Evolutionary conservation across 2,888 invertebrate genomes (phyloP), one percentile per base, ranked within the genome.

Genomic region (Drosophila histrio): DNA sequence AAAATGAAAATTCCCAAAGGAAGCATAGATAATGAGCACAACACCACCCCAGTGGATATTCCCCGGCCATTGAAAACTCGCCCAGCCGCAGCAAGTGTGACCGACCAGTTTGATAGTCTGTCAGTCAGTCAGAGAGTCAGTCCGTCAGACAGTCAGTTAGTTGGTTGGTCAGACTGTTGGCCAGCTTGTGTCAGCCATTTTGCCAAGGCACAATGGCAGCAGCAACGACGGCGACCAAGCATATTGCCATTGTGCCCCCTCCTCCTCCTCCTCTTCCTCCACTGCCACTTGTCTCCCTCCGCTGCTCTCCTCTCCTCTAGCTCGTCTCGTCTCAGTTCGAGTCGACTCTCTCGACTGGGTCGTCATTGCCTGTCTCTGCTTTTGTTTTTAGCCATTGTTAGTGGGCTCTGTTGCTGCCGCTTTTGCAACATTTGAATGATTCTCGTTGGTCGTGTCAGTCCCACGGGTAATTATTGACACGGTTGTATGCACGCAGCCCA

Each of bases 391-490:
- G 81, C 81, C 87, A 82, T 82, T 87, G 81, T 84, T 87, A 79
- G 84, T 59, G 62, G 66, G 67, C 62, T 66, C 56, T 66, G 72
- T 62, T 68, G 81, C 63, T 77, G 80, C 86, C 71, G 83, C 78
- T 82, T 87, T 87, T 88, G 89, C 89, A 88, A 87, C 86, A 86
- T 89, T 86, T 87, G 87, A 88, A 88, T 88, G 89, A 89, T 89
- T 88, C 87, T 89, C 88, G 87, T 82, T 88, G 89, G 87, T 83
- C 85, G 89, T 89, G 87, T 87, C 82, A 88, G 89, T 90, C 90
- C 90, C 90, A 90, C 90, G 90, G 90, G 90, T 90, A 90, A 90
- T 89, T 87, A 87, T 87, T 88, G 89, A 87, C 89, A 89, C 88
- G 86, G 88, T 88, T 89, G 85, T 87, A 87, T 90, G 90, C 90